phyloP scores from a whole-genome alignment of 2,797 vertebrate species.

The Eurystomus glaucurus region DNA sequence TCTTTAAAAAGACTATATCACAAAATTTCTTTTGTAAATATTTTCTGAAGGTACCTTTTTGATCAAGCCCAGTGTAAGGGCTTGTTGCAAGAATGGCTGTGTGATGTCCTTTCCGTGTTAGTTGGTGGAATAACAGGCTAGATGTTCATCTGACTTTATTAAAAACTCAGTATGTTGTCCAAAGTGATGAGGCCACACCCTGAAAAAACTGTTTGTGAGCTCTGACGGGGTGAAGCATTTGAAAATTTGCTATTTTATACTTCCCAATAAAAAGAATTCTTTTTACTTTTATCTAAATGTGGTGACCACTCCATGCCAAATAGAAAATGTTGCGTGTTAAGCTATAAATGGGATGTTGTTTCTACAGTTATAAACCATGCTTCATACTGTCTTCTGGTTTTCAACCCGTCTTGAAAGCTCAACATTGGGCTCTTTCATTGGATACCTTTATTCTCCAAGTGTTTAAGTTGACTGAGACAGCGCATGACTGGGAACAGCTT shows the following conservation, averaged over 20 bases:
- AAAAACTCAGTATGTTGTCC: background rate
- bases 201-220: background rate
- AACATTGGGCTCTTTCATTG: fast-evolving
- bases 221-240: background rate
- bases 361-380: background rate
- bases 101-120: background rate
- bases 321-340: background rate
- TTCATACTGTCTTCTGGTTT: background rate
- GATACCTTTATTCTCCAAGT: background rate
- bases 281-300: background rate
- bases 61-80: background rate
- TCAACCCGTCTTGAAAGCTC: background rate
- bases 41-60: background rate
- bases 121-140: background rate
- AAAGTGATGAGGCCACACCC: background rate
- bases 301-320: background rate
- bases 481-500: background rate
- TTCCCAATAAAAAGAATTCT: background rate
- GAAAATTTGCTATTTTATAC: background rate
- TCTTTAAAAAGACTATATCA: background rate
- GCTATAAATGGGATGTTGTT: background rate
- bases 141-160: background rate
- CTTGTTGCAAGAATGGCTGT: background rate
- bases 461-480: background rate
- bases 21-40: background rate